Evolutionary conservation across 2,113 vertebrate species (phyloP), one percentile per base, ranked within the genome.

Genomic region (Gallinago undulata): DNA sequence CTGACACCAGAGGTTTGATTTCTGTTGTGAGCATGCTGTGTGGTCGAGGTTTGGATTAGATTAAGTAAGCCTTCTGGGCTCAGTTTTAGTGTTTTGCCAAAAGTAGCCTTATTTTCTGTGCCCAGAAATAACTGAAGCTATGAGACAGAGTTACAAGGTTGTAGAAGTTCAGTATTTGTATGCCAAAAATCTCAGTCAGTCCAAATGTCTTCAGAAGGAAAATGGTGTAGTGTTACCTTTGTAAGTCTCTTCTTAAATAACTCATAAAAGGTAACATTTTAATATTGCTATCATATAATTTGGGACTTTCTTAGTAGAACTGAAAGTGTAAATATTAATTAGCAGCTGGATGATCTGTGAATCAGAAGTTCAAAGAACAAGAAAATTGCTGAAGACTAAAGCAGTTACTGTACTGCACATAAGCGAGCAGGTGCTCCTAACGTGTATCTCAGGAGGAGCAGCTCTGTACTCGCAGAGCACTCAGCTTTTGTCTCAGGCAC

Each of bases 191-290:
- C 30, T 37, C 18, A 89, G 48, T 56, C 17, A 8, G 19, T 75
- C 39, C 45, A 28, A 39, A 57, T 16, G 11, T 35, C 27, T 77
- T n/a, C 8, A 18, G 31, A 25, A 88, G 53, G 24, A 62, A 79
- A 53, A 66, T 4, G 1, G 23, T 28, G 14, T 57, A 18, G 7
- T 15, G 28, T 57, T 79, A 53, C 17, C 19, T 85, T 81, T n/a
- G 1, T 68, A 53, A 41, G 31, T 79, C 12, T 83, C 10, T 66
- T 73, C 28, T 69, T 84, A 62, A 76, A 15, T 56, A 51, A 31
- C 13, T 57, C 0, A 0, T n/a, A 15, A 77, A 72, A 68, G 13
- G 5, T 51, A 70, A 15, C 1, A 2, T 78, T 81, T 70, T 60
- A 51, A 60, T 60, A 27, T 59, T 67, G 13, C 10, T 28, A 0